phyloP scores from a whole-genome alignment of 2,888 invertebrate genomes.

The Lycocerus yunnanus region DNA sequence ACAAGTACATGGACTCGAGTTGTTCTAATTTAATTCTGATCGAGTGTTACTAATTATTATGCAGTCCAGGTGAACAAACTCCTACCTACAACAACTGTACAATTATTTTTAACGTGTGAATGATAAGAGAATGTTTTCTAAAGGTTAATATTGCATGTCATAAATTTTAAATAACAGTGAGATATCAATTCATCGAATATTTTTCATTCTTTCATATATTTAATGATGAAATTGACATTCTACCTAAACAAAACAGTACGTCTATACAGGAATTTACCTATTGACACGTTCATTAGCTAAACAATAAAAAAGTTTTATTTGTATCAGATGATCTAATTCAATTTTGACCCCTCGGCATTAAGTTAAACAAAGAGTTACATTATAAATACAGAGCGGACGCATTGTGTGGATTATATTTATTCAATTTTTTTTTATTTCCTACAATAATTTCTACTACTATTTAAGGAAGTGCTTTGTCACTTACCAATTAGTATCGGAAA shows the following conservation, averaged over 20 bases:
- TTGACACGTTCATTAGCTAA: conserved; percentile 20
- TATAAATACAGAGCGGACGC: too few species aligned
- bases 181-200: conserved; percentile 19
- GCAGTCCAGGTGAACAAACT: conserved; percentile 19
- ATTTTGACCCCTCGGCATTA: not conserved
- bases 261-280: conserved; percentile 16
- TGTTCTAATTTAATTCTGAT: not conserved
- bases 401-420: too few species aligned
- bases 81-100: not conserved
- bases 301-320: conserved; percentile 4
- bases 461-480: too few species aligned
- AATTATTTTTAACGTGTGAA: not conserved
- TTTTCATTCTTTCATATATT: conserved; percentile 20
- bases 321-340: not conserved
- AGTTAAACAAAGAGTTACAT: not conserved
- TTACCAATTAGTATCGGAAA: too few species aligned
- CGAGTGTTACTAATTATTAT: conserved; percentile 17
- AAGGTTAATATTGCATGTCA: conserved; percentile 15
- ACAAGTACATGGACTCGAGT: conserved; percentile 3
- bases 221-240: conserved; percentile 22
- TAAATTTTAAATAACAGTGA: conserved; percentile 8
- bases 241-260: conserved; percentile 15
- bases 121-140: conserved; percentile 7
- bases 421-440: too few species aligned
- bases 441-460: too few species aligned